Evolutionary conservation across 2,797 vertebrate species (phyloP), one percentile per base, ranked within the genome.

Genomic region (Leptoclinus maculatus): DNA sequence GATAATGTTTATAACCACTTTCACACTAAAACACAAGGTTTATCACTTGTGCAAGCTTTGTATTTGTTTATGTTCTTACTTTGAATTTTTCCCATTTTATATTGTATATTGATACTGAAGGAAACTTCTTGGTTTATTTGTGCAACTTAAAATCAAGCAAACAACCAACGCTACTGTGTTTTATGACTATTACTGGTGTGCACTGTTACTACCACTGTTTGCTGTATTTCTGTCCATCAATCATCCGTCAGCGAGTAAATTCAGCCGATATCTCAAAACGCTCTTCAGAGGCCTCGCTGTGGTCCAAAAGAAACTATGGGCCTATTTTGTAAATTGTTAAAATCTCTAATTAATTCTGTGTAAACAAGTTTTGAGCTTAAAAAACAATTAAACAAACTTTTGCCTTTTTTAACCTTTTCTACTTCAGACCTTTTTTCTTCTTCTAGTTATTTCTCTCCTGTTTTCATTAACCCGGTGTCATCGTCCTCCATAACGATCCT

Each of bases 301-400:
- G 10, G 49, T 0, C 0, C n/a, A 53, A 54, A 27, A 54, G n/a
- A 14, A 25, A 27, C 0, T 25, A 54, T 54, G 23, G 14, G 11
- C 51, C 23, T 6, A 7, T 27, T 54, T 23, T 29, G 53, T 56
- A 56, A 56, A 56, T 56, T 23, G 16, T 43, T 43, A 16, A 54
- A 29, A 2, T 27, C 21, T 69, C 29, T 6, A 53, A 25, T 5
- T 53, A 53, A 23, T 53, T 53, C n/a, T 54, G 25, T 53, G 51
- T 1, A 1, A 34, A 7, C 34, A 34, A 7, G 34, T 8, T 34
- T 8, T 34, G 34, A 34, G 34, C 34, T 34, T 3, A 7, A 34
- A 7, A 7, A 34, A 34, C 34, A 34, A 34, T 2, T 7, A 34
- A 34, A 34, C 34, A 34, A 34, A 27, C 27, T 27, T 27, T 27